These are phyloP conservation scores for Anaspis maculata DNA, from an alignment of 2,888 invertebrate genomes.

Conservation along the genomic window DNA sequence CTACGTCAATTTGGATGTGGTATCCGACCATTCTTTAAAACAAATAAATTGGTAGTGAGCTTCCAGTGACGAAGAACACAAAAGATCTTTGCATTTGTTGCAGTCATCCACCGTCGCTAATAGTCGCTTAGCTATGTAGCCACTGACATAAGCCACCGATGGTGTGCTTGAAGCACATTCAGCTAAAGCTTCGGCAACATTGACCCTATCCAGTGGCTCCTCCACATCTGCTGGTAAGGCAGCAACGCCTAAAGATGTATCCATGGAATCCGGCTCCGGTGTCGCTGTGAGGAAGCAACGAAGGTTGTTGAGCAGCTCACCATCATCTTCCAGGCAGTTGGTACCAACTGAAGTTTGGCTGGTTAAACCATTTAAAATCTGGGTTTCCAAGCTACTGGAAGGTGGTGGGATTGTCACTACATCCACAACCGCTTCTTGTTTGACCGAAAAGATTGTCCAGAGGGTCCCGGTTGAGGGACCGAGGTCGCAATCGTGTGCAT, in stretches of 20 bases:
- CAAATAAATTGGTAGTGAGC: not conserved
- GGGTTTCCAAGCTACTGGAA: slow-evolving; percentile 3
- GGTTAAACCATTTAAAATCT: slow-evolving; percentile 1
- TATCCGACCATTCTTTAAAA: not conserved
- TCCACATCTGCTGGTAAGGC: not conserved
- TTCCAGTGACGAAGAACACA: not conserved
- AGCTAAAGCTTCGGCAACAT: not conserved
- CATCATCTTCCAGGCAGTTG: slow-evolving; percentile 2
- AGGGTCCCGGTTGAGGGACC: slow-evolving; percentile 1
- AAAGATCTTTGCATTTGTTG: not conserved
- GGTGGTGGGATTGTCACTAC: slow-evolving; percentile 1
- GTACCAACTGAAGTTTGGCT: not conserved
- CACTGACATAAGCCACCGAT: not conserved
- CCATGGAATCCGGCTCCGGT: too few relatives aligned
- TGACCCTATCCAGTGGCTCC: not conserved
- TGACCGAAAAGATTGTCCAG: slow-evolving; percentile 3
- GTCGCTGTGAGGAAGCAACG: not conserved
- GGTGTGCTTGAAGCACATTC: not conserved
- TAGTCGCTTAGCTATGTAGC: not conserved
- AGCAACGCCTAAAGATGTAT: not conserved
- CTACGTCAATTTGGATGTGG: not conserved
- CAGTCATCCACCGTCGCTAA: too few relatives aligned
- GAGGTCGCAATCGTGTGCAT: not conserved
- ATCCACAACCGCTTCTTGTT: slow-evolving; percentile 3
- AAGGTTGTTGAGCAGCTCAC: not conserved